phyloP scores from a whole-genome alignment of 2,113 vertebrate species.

The Lophotis ruficrista region DNA sequence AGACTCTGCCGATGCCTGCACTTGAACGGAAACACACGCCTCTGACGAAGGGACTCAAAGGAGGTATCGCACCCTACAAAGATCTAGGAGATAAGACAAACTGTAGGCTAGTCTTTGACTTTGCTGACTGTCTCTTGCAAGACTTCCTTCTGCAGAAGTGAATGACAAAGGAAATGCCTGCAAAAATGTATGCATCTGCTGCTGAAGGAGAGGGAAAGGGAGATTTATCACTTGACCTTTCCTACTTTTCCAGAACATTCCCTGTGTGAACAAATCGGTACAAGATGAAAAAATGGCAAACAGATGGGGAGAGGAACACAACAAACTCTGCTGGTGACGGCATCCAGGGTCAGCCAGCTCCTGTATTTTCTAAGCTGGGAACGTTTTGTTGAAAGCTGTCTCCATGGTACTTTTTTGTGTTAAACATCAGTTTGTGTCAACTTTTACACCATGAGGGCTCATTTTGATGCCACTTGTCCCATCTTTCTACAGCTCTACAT shows the following conservation, averaged over 20 bases:
- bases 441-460: not conserved
- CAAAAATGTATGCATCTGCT: conserved; percentile 25
- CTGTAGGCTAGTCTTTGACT: not conserved
- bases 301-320: conserved; percentile 28
- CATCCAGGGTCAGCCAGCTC: not conserved
- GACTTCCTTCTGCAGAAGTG: conserved; percentile 5
- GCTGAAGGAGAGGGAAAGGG: not conserved
- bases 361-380: not conserved
- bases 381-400: not conserved
- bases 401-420: not conserved
- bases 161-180: conserved; percentile 20
- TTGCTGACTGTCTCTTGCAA: not conserved
- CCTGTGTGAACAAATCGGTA: conserved; percentile 6
- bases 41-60: not conserved
- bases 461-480: not conserved
- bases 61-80: not conserved
- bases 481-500: not conserved
- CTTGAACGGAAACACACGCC: not conserved
- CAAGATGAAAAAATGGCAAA: conserved; percentile 46
- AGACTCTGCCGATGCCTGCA: not conserved
- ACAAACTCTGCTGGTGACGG: not conserved
- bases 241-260: not conserved
- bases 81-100: not conserved
- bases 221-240: conserved; percentile 47
- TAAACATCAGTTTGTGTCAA: not conserved